Percentiles rank a stretch among this genome's conserved stretches.
These are phyloP conservation scores for Chrysolina americana DNA, from an alignment of 2,888 invertebrate genomes.

Conservation along the genomic window DNA sequence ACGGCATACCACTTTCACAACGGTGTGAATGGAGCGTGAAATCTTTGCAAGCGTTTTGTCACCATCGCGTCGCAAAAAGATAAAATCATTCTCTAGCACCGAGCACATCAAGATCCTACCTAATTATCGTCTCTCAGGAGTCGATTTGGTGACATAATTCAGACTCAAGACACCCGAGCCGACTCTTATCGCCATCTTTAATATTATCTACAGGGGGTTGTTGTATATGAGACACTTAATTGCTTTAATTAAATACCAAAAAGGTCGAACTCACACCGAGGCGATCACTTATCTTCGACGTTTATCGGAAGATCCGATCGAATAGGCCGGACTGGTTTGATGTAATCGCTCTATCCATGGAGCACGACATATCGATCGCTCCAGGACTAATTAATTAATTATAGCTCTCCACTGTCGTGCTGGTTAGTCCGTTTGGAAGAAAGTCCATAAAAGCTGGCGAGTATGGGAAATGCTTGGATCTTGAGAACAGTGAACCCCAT, in stretches of 20 bases:
- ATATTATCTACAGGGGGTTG: conserved; percentile 66
- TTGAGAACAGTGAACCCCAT: no score
- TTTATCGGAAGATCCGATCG: conserved; percentile 65
- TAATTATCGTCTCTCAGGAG: conserved; percentile 59
- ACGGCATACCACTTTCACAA: background rate
- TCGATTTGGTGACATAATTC: conserved; percentile 64
- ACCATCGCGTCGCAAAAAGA: conserved; percentile 41
- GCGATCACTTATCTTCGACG: conserved; percentile 65
- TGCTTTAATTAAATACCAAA: conserved; percentile 69
- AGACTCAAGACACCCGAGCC: conserved; percentile 52
- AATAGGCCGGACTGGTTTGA: conserved; percentile 61
- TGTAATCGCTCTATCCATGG: conserved; percentile 62
- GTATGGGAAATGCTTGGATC: no score
- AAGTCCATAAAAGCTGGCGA: no score
- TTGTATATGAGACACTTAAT: conserved; percentile 69
- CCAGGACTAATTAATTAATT: conserved; percentile 27
- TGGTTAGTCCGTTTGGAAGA: background rate
- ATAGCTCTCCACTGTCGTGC: conserved; percentile 1
- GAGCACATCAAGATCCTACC: conserved; percentile 61
- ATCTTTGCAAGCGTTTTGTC: conserved; percentile 27
- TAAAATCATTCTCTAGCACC: conserved; percentile 56
- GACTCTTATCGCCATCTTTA: conserved; percentile 63
- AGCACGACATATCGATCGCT: conserved; percentile 37
- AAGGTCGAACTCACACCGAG: conserved; percentile 67
- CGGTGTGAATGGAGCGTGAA: background rate